These are phyloP conservation scores for Danio rerio DNA, from an alignment of 2,113 vertebrate species.

Conservation along the genomic window GRCz12tu NC_133200.1:24976001-24976500, in stretches of 20 bases:
- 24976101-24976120: constrained; percentile 29
- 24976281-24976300: constrained; percentile 73
- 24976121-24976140: constrained; percentile 35
- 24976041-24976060: constrained; percentile 33
- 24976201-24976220: constrained; percentile 66
- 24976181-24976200: constrained; percentile 55
- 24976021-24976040: constrained; percentile 43
- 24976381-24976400: background rate
- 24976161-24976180: constrained; percentile 56
- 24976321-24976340: constrained; percentile 59
- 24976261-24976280: constrained; percentile 66
- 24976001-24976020: constrained; percentile 27
- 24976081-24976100: constrained; percentile 47
- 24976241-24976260: constrained; percentile 76
- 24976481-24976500: background rate
- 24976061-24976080: constrained; percentile 27
- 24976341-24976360: constrained; percentile 65
- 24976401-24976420: constrained; percentile 14
- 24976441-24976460: no score
- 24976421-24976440: background rate
- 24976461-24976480: background rate
- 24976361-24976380: constrained; percentile 25
- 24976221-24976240: constrained; percentile 74
- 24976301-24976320: constrained; percentile 74
- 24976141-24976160: constrained; percentile 57